These are phyloP conservation scores for Gavialis gangeticus DNA, from an alignment of 2,113 vertebrate genomes.

Conservation along the genomic window DNA sequence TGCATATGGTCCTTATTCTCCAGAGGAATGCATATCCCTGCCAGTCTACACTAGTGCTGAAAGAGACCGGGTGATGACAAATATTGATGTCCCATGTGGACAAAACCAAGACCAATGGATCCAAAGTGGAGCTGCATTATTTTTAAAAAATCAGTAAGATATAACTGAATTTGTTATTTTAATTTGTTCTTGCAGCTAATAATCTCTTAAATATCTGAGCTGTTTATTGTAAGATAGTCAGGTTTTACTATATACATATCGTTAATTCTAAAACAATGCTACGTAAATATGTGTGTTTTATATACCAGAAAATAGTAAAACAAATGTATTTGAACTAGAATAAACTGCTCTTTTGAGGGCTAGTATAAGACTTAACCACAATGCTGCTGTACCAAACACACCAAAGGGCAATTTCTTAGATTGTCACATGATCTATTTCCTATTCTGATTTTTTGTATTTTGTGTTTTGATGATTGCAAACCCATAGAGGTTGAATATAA, in stretches of 20 bases:
- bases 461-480: not conserved
- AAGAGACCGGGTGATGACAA: slow-evolving; percentile 90
- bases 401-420: not conserved
- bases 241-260: not conserved
- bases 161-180: not conserved
- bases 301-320: not conserved
- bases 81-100: slow-evolving; percentile 91
- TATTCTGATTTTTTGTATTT: not conserved
- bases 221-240: not conserved
- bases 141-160: slow-evolving; percentile 90
- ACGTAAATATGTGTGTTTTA: not conserved
- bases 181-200: not conserved
- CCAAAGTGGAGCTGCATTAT: slow-evolving; percentile 93
- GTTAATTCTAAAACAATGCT: not conserved
- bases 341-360: not conserved
- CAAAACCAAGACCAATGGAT: slow-evolving; percentile 91
- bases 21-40: slow-evolving; percentile 90
- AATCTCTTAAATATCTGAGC: not conserved
- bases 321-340: not conserved
- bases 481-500: not conserved
- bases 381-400: not conserved
- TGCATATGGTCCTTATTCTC: slow-evolving; percentile 79
- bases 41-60: slow-evolving; percentile 92
- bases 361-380: not conserved
- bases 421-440: not conserved